These are phyloP conservation scores for Acyrthosiphon pisum DNA, from an alignment of 1,140 invertebrate species.

Conservation along the genomic window DNA sequence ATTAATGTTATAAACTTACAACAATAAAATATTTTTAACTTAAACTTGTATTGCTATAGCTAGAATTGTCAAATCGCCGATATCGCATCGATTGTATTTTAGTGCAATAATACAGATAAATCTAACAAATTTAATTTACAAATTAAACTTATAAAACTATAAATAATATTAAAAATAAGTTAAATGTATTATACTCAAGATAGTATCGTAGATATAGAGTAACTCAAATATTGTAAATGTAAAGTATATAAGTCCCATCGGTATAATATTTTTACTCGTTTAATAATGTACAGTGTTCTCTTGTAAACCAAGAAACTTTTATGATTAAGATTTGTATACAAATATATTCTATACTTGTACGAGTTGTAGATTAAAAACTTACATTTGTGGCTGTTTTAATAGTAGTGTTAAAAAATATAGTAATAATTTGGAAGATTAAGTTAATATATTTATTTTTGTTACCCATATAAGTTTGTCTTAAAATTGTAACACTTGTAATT, in stretches of 20 bases:
- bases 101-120: neutral
- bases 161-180: neutral
- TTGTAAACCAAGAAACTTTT: neutral
- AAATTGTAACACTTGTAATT: neutral
- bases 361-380: conserved; percentile 14
- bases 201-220: neutral
- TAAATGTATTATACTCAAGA: neutral
- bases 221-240: neutral
- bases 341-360: conserved; percentile 1
- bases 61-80: neutral
- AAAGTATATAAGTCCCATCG: neutral
- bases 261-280: conserved; percentile 33
- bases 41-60: neutral
- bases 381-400: neutral
- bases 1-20: conserved; percentile 14
- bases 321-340: conserved; percentile 31
- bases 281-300: conserved; percentile 17
- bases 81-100: neutral
- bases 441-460: conserved; percentile 34
- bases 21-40: neutral
- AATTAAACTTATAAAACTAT: neutral
- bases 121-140: neutral
- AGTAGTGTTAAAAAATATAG: neutral
- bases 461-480: neutral
- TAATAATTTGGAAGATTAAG: neutral